phyloP scores from a whole-genome alignment of 1,140 invertebrate genomes.

The Formica exsecta region DNA sequence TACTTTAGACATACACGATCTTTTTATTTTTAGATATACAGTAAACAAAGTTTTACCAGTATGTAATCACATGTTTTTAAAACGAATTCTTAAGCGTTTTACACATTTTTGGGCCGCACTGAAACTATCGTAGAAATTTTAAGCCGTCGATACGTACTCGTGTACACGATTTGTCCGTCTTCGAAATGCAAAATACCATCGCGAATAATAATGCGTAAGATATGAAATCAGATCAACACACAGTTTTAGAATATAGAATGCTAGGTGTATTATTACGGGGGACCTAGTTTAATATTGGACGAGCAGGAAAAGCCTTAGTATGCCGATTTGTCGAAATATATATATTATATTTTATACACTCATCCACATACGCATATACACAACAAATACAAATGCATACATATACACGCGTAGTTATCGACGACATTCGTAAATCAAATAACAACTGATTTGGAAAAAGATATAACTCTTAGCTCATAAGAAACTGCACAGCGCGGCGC shows the following conservation, averaged over 20 bases:
- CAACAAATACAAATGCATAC: not conserved
- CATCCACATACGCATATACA: slow-evolving; percentile 9
- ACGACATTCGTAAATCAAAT: slow-evolving; percentile 76
- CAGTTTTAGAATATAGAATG: slow-evolving; percentile 41
- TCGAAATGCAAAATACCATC: slow-evolving; percentile 7
- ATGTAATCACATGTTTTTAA: slow-evolving; percentile 11
- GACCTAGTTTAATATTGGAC: slow-evolving; percentile 45
- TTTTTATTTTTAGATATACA: slow-evolving; percentile 28
- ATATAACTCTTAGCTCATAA: slow-evolving; percentile 71
- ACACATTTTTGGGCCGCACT: not conserved
- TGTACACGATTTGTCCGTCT: slow-evolving; percentile 30
- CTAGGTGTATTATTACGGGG: slow-evolving; percentile 46
- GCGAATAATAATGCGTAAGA: slow-evolving; percentile 35
- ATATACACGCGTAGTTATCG: slow-evolving; percentile 14
- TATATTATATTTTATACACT: slow-evolving; percentile 35
- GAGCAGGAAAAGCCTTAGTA: slow-evolving; percentile 40
- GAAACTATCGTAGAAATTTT: slow-evolving; percentile 31
- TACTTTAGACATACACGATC: not conserved
- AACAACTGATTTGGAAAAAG: slow-evolving; percentile 78
- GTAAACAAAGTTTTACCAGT: slow-evolving; percentile 9
- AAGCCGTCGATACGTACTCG: slow-evolving; percentile 20
- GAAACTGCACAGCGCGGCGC: slow-evolving; percentile 48
- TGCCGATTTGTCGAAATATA: slow-evolving; percentile 38
- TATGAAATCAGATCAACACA: slow-evolving; percentile 12
- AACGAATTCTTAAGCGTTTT: slow-evolving; percentile 9